Percentiles rank a stretch among this genome's conserved stretches.
Evolutionary conservation across 2,888 invertebrate genomes (phyloP).

Genomic region (Chrysolina americana): DNA sequence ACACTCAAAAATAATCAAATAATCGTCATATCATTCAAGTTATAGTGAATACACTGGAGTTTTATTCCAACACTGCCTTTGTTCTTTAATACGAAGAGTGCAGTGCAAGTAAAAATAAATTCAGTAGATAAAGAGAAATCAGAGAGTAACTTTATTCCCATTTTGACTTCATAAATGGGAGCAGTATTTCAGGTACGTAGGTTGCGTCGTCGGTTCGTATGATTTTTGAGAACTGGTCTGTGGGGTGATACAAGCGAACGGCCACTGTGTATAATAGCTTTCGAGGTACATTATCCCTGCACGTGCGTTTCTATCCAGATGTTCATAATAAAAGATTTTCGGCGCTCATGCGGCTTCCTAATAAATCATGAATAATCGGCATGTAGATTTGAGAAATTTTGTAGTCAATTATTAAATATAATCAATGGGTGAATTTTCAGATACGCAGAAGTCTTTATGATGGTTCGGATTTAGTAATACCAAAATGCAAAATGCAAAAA

Average conservation of each 20-base stretch:
- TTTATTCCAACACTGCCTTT: too few relatives aligned
- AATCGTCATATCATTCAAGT: too few relatives aligned
- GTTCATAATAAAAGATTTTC: conserved; percentile 24
- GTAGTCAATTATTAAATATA: conserved; percentile 9
- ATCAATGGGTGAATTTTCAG: conserved; percentile 8
- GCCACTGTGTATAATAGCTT: conserved; percentile 21
- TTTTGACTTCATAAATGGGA: too few relatives aligned
- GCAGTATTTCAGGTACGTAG: too few relatives aligned
- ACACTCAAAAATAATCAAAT: too few relatives aligned
- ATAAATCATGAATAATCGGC: conserved; percentile 22
- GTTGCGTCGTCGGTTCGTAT: background rate
- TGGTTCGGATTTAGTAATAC: background rate
- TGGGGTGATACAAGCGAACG: conserved; percentile 11
- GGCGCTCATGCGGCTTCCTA: conserved; percentile 19
- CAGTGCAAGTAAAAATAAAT: too few relatives aligned
- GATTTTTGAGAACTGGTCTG: conserved; percentile 3
- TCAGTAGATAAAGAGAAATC: too few relatives aligned
- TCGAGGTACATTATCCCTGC: conserved; percentile 21
- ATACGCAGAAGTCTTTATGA: background rate
- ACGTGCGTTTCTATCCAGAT: conserved; percentile 24
- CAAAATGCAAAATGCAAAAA: background rate
- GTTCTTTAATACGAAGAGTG: too few relatives aligned
- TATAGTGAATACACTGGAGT: too few relatives aligned
- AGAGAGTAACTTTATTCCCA: too few relatives aligned
- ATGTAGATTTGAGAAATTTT: conserved; percentile 17